Evolutionary conservation across 2,888 invertebrate species (phyloP).

Genomic region (Bursaphelenchus okinawaensis): DNA sequence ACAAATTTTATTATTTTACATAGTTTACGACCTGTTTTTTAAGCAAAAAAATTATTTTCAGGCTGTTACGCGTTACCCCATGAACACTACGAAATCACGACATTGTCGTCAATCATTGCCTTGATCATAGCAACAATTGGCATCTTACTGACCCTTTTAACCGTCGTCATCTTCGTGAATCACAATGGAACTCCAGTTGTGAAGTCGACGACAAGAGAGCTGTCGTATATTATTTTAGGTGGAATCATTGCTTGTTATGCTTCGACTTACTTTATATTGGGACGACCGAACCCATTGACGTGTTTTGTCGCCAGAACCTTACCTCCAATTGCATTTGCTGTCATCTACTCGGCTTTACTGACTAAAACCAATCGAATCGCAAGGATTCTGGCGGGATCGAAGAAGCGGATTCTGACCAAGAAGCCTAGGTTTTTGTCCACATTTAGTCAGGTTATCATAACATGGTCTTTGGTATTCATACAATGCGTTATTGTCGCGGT

Average conservation of each 20-base stretch:
- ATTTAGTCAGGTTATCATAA: constrained; percentile 64
- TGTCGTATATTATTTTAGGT: constrained; percentile 76
- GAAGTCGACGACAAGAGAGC: constrained; percentile 68
- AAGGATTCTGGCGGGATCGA: constrained; percentile 91
- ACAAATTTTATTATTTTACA: not conserved
- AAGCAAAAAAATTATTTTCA: constrained; percentile 15
- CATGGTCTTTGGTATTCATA: constrained; percentile 76
- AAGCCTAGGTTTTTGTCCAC: constrained; percentile 59
- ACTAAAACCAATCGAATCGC: constrained; percentile 96
- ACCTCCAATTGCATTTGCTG: constrained; percentile 89
- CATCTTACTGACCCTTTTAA: constrained; percentile 72
- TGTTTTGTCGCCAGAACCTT: constrained; percentile 80
- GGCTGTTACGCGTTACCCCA: constrained; percentile 33
- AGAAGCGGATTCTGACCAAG: constrained; percentile 82
- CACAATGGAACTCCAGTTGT: constrained; percentile 92
- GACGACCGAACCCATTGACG: constrained; percentile 65
- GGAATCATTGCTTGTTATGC: constrained; percentile 78
- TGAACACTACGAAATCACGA: constrained; percentile 23
- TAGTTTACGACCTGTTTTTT: not conserved
- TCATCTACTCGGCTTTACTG: constrained; percentile 89
- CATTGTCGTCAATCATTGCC: constrained; percentile 35
- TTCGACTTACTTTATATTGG: constrained; percentile 83
- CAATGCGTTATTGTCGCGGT: constrained; percentile 72
- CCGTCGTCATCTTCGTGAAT: constrained; percentile 74
- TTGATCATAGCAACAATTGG: constrained; percentile 64